Base-by-base conservation (phyloP, 2,888 invertebrate genomes). In the Drosophila paranaensis region DNA sequence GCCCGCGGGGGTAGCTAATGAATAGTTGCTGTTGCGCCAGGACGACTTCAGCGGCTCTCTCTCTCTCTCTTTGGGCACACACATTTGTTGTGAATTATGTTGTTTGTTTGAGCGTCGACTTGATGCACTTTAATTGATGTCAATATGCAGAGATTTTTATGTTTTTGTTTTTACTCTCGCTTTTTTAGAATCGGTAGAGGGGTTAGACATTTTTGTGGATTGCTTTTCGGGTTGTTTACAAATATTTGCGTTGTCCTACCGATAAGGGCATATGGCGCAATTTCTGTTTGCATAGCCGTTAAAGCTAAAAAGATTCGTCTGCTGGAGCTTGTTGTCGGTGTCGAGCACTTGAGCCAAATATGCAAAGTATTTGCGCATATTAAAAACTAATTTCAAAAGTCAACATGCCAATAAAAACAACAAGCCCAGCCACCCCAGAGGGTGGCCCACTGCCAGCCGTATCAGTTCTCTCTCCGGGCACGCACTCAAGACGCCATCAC, bases 351-450 rank as follows among this genome's bases (percentile, higher is more conserved):
- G 77, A 69, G 77, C 61, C 71, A 70, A 77, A 82, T 86, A 86
- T 88, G 86, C 88, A 86, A 86, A 89, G 85, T 91, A 91, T 91
- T 91, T 91, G 89, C 91, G 91, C 90, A 90, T 91, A 92, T 92
- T 92, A 90, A 91, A 91, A 91, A 91, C 90, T 91, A 91, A 91
- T 91, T 91, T 92, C 90, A 88, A 91, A 91, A 91, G 91, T 91
- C 91, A 91, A 91, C 91, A 91, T 91, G 84, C 90, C 91, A 89
- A 91, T 91, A 89, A 90, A 82, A 90, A 89, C 83, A 88, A 83
- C 80, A 83, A 79, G 67, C 45, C 72, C 56, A 50, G 25, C 37
- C 20, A 20, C 20, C 20, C 20, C 39, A 39, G 71, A 55, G 79
- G 81, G 79, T 71, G 76, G 73, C 55, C 16, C 58, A 54, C 11